Evolutionary conservation across 2,113 vertebrate species (phyloP).

Genomic region (Xenopus borealis): DNA sequence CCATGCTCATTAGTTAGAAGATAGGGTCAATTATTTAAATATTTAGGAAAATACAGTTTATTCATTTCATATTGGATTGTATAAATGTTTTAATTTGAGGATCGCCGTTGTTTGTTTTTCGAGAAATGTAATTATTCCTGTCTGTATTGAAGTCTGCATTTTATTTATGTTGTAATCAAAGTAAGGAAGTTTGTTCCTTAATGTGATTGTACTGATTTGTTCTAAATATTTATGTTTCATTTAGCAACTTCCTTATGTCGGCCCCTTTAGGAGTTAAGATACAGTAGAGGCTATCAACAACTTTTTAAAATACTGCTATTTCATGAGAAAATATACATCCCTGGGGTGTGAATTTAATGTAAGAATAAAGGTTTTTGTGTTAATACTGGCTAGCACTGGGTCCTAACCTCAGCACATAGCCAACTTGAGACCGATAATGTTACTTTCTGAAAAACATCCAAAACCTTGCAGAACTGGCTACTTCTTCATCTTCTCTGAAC

Average conservation of each 20-base stretch:
- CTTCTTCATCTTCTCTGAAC: constrained; percentile 50
- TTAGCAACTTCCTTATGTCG: constrained; percentile 49
- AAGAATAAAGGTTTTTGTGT: constrained; percentile 62
- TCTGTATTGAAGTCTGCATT: too few relatives aligned
- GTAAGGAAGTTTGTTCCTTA: constrained; percentile 59
- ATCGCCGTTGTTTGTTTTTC: too few relatives aligned
- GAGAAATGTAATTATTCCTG: too few relatives aligned
- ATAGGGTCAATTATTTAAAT: too few relatives aligned
- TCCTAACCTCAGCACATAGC: constrained; percentile 53
- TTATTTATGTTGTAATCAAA: constrained; percentile 49
- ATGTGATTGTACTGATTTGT: constrained; percentile 52
- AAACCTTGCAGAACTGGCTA: constrained; percentile 55
- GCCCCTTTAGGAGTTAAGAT: constrained; percentile 53
- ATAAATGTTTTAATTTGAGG: too few relatives aligned
- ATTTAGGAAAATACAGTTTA: too few relatives aligned
- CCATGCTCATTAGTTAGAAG: too few relatives aligned
- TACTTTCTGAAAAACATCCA: constrained; percentile 61
- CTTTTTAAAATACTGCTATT: constrained; percentile 64
- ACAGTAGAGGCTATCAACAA: constrained; percentile 58
- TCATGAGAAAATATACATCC: constrained; percentile 55
- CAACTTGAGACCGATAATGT: constrained; percentile 62
- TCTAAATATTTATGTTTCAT: constrained; percentile 58
- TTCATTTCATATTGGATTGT: too few relatives aligned
- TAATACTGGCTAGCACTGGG: constrained; percentile 53
- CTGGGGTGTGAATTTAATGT: constrained; percentile 52